Base-by-base conservation (phyloP, 2,113 vertebrate species). In the Glaucomys volans region DNA sequence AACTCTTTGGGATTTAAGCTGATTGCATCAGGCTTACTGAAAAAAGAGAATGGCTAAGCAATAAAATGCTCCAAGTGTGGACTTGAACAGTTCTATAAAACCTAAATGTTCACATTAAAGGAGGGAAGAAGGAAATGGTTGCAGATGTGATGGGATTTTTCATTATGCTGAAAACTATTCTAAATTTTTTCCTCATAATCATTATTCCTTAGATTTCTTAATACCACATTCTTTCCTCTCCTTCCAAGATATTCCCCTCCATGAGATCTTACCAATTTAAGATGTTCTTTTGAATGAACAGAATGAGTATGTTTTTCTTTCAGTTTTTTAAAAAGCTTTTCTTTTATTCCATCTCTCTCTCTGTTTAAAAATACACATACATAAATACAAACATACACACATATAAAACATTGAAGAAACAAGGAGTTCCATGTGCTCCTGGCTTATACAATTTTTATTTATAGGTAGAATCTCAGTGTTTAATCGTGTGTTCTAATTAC, bases 401-500 rank as follows among this genome's bases (percentile, higher is more conserved):
- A 85, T 44, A 42, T 9, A 71, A 37, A 57, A 62, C 77, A 72
- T 9, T 80, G n/a, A 85, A 67, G 37, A 89, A 92, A 11, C 54
- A 35, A 86, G 67, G 47, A 74, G 5, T 93, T 95, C 24, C 9
- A 82, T 91, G 98, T 94, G 54, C 89, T 97, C 93, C 59, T 90
- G 85, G 76, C 95, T 91, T 92, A 96, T 92, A 47, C 62, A 98
- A 95, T 96, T 81, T 97, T 98, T 97, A 98, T 98, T 98, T 98
- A 96, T 74, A 96, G 94, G 95, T 97, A 57, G 79, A 95, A 95
- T 91, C 86, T 92, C 93, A 95, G 37, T 54, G 75, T 95, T 98
- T 98, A 98, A 98, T 98, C 84, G 92, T 95, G 67, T 97, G 85
- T 95, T 98, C 85, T 98, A 98, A 98, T 98, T 98, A 98, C 74